phyloP scores from a whole-genome alignment of 1,140 invertebrate species.

The Saccostrea cuccullata region DNA sequence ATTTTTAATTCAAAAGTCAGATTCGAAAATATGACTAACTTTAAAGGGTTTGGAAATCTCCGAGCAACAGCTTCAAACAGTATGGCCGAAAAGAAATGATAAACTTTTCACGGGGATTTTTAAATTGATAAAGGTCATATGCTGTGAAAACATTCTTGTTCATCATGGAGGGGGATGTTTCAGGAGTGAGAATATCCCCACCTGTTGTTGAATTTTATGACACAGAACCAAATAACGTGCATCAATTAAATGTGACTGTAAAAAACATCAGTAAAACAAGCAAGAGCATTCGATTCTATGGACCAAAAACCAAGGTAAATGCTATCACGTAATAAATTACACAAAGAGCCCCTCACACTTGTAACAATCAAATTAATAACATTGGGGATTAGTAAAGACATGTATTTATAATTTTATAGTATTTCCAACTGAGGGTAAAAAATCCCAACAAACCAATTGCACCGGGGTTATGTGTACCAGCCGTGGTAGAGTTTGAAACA shows the following conservation, averaged over 20 bases:
- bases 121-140: conserved; percentile 16
- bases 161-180: conserved; percentile 74
- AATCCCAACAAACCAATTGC: conserved; percentile 76
- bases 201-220: conserved; percentile 73
- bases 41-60: conserved; percentile 49
- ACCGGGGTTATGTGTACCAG: conserved; percentile 74
- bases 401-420: conserved; percentile 60
- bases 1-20: background rate
- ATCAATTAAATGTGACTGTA: conserved; percentile 71
- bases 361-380: background rate
- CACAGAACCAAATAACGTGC: conserved; percentile 67
- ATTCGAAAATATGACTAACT: conserved; percentile 37
- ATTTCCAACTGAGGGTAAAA: conserved; percentile 76
- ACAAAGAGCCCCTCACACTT: background rate
- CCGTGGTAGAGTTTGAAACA: conserved; percentile 72
- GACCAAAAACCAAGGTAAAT: conserved; percentile 74
- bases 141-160: conserved; percentile 26
- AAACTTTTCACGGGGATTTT: conserved; percentile 23
- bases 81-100: conserved; percentile 62
- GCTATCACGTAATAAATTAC: background rate
- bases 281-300: conserved; percentile 75
- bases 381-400: background rate
- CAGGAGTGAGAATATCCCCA: conserved; percentile 74
- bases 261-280: conserved; percentile 75
- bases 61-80: conserved; percentile 71